phyloP scores from a whole-genome alignment of 2,113 vertebrate genomes.

The Mirounga angustirostris region DNA sequence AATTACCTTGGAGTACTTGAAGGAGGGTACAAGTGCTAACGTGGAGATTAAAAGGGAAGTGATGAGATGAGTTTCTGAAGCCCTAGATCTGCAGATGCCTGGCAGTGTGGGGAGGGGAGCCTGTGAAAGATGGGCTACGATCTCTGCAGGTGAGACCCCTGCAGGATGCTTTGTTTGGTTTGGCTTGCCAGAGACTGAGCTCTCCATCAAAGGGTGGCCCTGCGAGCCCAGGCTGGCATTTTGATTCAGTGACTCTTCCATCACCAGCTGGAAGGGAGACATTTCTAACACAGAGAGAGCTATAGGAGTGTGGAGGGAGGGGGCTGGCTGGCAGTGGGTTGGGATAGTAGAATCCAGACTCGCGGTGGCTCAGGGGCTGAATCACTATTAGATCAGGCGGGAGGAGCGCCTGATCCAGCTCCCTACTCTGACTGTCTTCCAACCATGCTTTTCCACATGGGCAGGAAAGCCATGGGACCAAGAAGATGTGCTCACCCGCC shows the following conservation, averaged over 20 bases:
- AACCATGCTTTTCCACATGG: not conserved
- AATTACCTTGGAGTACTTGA: conserved; percentile 88
- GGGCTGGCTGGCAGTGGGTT: not conserved
- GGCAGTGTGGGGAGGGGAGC: not conserved
- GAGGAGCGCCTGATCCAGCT: not conserved
- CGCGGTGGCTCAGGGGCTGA: not conserved
- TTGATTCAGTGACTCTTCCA: conserved; percentile 62
- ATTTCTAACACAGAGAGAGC: not conserved
- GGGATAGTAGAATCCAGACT: not conserved
- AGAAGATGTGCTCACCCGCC: not conserved
- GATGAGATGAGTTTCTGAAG: conserved; percentile 73
- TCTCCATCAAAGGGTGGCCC: conserved; percentile 36
- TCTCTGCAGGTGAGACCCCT: not conserved
- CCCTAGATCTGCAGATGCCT: conserved; percentile 26
- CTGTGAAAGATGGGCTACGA: not conserved
- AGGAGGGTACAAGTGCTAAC: conserved; percentile 84
- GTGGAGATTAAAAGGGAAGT: conserved; percentile 83
- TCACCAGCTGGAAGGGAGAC: conserved; percentile 21
- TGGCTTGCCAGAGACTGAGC: not conserved
- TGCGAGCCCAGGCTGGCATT: conserved; percentile 32
- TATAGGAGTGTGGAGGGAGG: not conserved
- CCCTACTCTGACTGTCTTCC: not conserved
- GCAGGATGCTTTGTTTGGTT: not conserved
- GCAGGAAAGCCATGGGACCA: not conserved
- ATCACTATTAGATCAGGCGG: not conserved